A percentile compares a stretch with the other conserved stretches of the same genome.
phyloP scores from a whole-genome alignment of 2,888 invertebrate genomes.

The Drosophila acutilabella region DNA sequence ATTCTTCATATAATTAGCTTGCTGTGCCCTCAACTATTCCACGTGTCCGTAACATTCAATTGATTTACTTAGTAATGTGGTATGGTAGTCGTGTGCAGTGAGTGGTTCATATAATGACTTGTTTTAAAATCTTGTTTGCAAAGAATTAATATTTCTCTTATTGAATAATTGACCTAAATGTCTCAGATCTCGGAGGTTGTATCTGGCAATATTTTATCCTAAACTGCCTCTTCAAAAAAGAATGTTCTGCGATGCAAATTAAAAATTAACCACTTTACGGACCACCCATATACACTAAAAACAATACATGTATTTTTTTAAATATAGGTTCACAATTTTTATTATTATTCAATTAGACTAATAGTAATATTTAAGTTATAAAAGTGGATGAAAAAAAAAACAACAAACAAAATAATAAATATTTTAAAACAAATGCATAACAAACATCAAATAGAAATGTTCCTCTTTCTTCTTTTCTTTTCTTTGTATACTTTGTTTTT shows the following conservation, averaged over 20 bases:
- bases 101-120: background rate
- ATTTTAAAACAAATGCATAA: conserved; percentile 74
- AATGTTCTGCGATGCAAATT: too few species aligned
- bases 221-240: too few species aligned
- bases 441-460: conserved; percentile 72
- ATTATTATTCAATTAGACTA: conserved; percentile 65
- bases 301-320: too few species aligned
- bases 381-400: conserved; percentile 9
- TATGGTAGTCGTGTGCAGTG: conserved; percentile 32
- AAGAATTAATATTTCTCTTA: too few species aligned
- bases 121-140: too few species aligned
- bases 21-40: conserved; percentile 54
- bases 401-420: conserved; percentile 18
- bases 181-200: too few species aligned
- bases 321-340: conserved; percentile 74
- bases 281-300: too few species aligned
- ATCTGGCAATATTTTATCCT: too few species aligned
- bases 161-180: too few species aligned
- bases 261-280: too few species aligned
- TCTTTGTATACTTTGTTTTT: conserved; percentile 24
- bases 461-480: background rate
- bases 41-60: conserved; percentile 60
- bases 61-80: conserved; percentile 47
- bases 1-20: conserved; percentile 47
- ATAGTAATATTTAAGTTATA: conserved; percentile 45